Base-by-base conservation (phyloP, 2,888 invertebrate species). In the Drosophila melanosoma region DNA sequence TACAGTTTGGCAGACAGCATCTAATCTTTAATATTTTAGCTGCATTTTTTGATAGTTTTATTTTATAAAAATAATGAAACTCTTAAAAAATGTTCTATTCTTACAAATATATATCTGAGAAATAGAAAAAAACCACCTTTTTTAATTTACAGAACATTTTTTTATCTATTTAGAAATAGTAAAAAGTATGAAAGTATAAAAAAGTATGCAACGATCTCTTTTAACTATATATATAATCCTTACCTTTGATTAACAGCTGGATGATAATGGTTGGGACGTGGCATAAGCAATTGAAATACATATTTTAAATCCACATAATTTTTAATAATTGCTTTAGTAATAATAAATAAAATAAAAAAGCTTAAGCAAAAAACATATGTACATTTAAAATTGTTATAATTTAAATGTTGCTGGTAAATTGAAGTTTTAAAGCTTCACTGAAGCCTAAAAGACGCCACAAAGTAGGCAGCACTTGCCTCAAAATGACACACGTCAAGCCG, bases 381-480 rank as follows among this genome's bases (percentile, higher is more conserved):
- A 42, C 11, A 20, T 42, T 45, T 45, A 12, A 12, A 45, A 20
- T 12, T 12, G 7, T 20, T 7, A 20, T 7, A 20, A 20, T 45
- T 45, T 15, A 12, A 23, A 52, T 26, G 53, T 12, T 45, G 12
- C 15, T 53, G 15, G 20, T 8, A 23, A 10, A 12, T 56, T 12
- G 11, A 8, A 15, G 11, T 26, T 38, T 69, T 51, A 42, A 73
- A 49, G 40, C 36, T n/a, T 33, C 17, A 57, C 49, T 64, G 38
- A 62, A 62, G 60, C 36, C 61, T 69, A 53, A 66, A 61, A 59
- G 54, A 64, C 67, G 60, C 79, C 48, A 15, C 26, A 58, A 72
- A 77, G 77, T 72, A 79, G 74, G 81, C 81, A 82, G 57, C 76
- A 69, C 45, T 69, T 74, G 69, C 61, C 56, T 52, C 48, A 62